A percentile compares a stretch with the other conserved stretches of the same genome.
Conservation (phyloP, 2,888 invertebrate genomes). For the Dichetophora obliterata region DNA sequence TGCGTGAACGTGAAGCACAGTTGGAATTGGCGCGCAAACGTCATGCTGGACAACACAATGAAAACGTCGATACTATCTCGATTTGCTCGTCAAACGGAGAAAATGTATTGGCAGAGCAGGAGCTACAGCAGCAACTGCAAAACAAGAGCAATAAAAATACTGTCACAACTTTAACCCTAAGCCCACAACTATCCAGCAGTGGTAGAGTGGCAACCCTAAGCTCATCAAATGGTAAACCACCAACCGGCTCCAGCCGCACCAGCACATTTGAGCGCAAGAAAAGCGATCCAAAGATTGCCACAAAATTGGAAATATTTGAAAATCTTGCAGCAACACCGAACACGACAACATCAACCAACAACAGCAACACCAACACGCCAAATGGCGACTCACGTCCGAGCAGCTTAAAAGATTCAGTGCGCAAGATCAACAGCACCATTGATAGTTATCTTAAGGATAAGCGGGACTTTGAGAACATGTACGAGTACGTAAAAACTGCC, state of each 20-base stretch:
- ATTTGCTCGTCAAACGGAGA: slow-evolving; percentile 71
- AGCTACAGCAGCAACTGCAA: slow-evolving; percentile 60
- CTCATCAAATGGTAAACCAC: slow-evolving; percentile 49
- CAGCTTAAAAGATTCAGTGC: slow-evolving; percentile 68
- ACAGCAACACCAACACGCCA: slow-evolving; percentile 31
- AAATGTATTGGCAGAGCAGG: slow-evolving; percentile 70
- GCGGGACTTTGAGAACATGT: slow-evolving; percentile 67
- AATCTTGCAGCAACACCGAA: slow-evolving; percentile 46
- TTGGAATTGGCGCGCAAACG: slow-evolving; percentile 73
- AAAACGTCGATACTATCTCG: slow-evolving; percentile 68
- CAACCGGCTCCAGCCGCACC: slow-evolving; percentile 58
- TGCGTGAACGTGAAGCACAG: slow-evolving; percentile 83
- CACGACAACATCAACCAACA: neutral
- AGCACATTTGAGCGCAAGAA: slow-evolving; percentile 66
- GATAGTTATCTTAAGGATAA: slow-evolving; percentile 70
- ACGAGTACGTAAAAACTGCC: slow-evolving; percentile 63
- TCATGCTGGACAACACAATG: slow-evolving; percentile 55
- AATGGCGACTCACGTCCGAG: slow-evolving; percentile 55
- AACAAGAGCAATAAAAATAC: neutral
- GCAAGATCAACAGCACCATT: slow-evolving; percentile 69
- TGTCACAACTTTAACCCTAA: slow-evolving; percentile 31
- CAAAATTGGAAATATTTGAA: slow-evolving; percentile 67
- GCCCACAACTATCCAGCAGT: slow-evolving; percentile 41
- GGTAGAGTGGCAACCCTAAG: slow-evolving; percentile 37
- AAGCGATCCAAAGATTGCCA: slow-evolving; percentile 61